Conservation (phyloP, 2,888 invertebrate species). For the Agonopterix subpropinquella region DNA sequence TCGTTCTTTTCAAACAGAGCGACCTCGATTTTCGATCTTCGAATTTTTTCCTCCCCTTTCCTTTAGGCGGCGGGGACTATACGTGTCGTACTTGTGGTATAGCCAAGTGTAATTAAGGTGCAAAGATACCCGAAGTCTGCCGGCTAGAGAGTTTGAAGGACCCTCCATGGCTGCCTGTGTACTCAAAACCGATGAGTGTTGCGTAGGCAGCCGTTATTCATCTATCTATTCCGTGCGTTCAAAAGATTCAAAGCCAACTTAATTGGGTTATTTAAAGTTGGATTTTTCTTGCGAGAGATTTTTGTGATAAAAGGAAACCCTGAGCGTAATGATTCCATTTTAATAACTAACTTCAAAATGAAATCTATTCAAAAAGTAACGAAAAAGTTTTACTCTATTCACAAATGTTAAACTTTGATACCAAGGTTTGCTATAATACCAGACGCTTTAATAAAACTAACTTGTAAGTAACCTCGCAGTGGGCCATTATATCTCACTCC, state of each 20-base stretch:
- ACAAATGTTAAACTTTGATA: too few species aligned
- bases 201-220: conserved; percentile 54
- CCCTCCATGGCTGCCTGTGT: conserved; percentile 59
- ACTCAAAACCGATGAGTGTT: conserved; percentile 63
- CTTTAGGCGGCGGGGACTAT: conserved; percentile 48
- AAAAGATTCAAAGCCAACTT: conserved; percentile 63
- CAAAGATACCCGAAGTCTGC: conserved; percentile 71
- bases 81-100: conserved; percentile 59
- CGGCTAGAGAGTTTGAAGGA: conserved; percentile 52
- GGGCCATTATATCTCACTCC: conserved; percentile 30
- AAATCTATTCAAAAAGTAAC: too few species aligned
- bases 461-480: conserved; percentile 15
- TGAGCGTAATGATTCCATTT: background rate
- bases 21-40: conserved; percentile 37
- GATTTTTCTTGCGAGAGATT: conserved; percentile 3
- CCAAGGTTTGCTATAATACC: too few species aligned
- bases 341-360: background rate
- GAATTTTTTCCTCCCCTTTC: conserved; percentile 38
- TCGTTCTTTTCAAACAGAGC: conserved; percentile 35
- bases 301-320: background rate
- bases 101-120: conserved; percentile 70
- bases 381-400: too few species aligned
- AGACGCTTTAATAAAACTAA: too few species aligned
- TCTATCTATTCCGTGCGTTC: conserved; percentile 50
- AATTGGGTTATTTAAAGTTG: conserved; percentile 43